These are phyloP conservation scores for Halcyon malimbica DNA, from an alignment of 2,113 vertebrate species.

Conservation along the genomic window DNA sequence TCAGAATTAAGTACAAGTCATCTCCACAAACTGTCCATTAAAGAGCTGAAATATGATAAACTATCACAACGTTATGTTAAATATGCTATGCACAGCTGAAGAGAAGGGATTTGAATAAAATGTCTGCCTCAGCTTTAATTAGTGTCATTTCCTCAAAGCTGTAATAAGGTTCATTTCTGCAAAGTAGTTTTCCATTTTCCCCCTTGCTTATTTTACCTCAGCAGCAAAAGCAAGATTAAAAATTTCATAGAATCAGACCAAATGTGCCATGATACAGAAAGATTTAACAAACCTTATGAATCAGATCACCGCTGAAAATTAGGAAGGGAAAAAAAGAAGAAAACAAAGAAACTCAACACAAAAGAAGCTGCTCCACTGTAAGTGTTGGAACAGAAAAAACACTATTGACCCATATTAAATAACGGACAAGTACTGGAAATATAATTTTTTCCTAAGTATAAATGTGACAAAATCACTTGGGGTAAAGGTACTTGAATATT, in stretches of 20 bases:
- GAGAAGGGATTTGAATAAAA: conserved; percentile 21
- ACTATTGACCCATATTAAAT: background rate
- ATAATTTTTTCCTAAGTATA: background rate
- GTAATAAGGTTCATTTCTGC: conserved; percentile 26
- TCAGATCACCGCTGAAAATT: background rate
- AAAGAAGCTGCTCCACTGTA: background rate
- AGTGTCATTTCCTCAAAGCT: conserved; percentile 44
- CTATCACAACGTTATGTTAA: background rate
- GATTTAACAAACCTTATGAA: background rate
- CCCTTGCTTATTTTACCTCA: conserved; percentile 35
- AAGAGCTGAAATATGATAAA: background rate
- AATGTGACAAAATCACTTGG: background rate
- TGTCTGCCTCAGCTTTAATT: conserved; percentile 31
- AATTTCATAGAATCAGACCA: background rate
- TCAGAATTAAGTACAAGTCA: background rate
- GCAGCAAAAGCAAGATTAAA: background rate
- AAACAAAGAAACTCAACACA: background rate
- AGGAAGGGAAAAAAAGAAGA: background rate
- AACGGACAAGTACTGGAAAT: background rate
- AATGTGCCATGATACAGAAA: background rate
- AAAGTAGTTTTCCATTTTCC: conserved; percentile 9
- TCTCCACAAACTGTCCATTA: background rate
- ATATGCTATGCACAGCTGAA: conserved; percentile 13
- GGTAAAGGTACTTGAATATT: background rate
- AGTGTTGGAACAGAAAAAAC: background rate